Evolutionary conservation across 2,797 vertebrate species (phyloP).

Genomic region (Chromobotia macracanthus): DNA sequence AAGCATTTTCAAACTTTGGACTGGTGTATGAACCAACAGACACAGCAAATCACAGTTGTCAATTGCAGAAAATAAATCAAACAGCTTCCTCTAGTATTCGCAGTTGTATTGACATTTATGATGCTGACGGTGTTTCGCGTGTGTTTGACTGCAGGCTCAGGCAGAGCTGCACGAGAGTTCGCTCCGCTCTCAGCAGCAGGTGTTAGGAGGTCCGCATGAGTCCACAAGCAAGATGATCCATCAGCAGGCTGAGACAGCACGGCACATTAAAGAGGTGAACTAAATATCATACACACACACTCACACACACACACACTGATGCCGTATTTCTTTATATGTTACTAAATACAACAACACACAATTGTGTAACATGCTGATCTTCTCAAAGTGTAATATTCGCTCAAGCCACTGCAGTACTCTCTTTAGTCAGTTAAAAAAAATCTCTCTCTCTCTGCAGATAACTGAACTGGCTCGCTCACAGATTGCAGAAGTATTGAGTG

Average conservation of each 20-base stretch:
- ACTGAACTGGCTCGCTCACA: constrained; percentile 82
- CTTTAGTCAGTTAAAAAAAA: not conserved
- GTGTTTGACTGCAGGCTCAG: constrained; percentile 74
- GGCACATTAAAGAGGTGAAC: constrained; percentile 85
- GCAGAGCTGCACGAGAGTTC: constrained; percentile 83
- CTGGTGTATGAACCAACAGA: no score
- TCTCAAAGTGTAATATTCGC: not conserved
- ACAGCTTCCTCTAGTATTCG: no score
- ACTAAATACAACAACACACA: not conserved
- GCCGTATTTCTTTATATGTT: not conserved
- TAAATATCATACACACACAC: not conserved
- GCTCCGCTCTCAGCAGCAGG: constrained; percentile 80
- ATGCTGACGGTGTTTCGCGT: constrained; percentile 20
- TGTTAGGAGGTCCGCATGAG: constrained; percentile 81
- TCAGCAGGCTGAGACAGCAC: constrained; percentile 83
- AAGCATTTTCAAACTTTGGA: no score
- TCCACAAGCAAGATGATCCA: constrained; percentile 80
- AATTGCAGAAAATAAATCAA: no score
- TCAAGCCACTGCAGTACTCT: not conserved
- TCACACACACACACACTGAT: not conserved
- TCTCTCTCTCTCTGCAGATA: constrained; percentile 74
- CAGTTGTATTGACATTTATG: not conserved
- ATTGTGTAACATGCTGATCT: not conserved
- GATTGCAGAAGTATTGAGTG: constrained; percentile 70
- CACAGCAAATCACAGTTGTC: no score